These are phyloP conservation scores for Turnix velox DNA, from an alignment of 2,113 vertebrate genomes.

Conservation along the genomic window DNA sequence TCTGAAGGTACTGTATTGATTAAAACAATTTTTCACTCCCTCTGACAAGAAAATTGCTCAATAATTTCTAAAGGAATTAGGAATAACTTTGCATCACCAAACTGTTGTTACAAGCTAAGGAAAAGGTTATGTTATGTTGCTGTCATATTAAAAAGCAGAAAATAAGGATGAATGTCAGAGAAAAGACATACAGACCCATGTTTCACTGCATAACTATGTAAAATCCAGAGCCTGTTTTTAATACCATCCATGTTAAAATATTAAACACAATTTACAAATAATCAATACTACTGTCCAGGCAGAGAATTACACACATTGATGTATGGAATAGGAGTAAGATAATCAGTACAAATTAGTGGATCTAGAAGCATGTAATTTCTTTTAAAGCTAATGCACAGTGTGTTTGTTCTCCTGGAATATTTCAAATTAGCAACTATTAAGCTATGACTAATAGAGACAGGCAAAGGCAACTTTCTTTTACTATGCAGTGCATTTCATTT, in stretches of 20 bases:
- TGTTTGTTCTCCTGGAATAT: background rate
- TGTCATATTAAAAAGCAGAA: background rate
- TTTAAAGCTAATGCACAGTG: background rate
- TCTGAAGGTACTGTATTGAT: background rate
- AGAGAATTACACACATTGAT: background rate
- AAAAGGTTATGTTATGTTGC: background rate
- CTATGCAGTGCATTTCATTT: background rate
- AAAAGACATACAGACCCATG: background rate
- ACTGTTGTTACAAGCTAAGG: background rate
- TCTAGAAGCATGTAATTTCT: background rate
- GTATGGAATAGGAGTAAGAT: background rate
- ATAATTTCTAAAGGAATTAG: background rate
- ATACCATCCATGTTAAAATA: background rate
- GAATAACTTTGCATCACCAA: background rate
- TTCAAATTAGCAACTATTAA: background rate
- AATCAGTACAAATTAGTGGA: background rate
- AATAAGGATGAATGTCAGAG: background rate
- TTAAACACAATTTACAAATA: background rate
- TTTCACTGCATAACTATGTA: background rate
- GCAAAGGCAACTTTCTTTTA: background rate
- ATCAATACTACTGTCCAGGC: background rate
- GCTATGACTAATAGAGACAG: background rate
- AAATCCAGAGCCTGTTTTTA: background rate
- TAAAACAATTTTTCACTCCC: background rate
- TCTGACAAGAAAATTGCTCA: background rate